phyloP scores from a whole-genome alignment of 2,113 vertebrate species.

The Ceyx margarethae region DNA sequence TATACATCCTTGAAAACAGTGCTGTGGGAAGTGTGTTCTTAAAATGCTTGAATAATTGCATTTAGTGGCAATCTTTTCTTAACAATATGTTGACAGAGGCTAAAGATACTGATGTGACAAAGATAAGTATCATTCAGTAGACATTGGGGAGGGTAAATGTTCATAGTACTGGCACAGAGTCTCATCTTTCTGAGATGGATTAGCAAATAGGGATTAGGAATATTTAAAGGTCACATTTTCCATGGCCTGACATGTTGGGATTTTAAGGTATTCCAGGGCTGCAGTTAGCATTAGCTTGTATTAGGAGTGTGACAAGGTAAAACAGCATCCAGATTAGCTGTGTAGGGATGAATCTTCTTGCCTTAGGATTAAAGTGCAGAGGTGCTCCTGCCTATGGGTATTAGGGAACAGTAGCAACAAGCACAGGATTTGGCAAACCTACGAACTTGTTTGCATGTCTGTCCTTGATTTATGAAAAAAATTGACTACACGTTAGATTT shows the following conservation, averaged over 20 bases:
- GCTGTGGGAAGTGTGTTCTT: background rate
- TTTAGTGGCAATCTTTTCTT: constrained; percentile 23
- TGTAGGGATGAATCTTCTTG: background rate
- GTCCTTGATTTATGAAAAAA: background rate
- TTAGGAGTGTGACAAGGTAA: constrained; percentile 37
- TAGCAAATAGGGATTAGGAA: constrained; percentile 26
- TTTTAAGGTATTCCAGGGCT: constrained; percentile 43
- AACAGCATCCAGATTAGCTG: background rate
- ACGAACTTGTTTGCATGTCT: background rate
- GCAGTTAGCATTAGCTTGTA: constrained; percentile 36
- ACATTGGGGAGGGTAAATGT: constrained; percentile 24
- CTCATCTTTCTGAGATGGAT: constrained; percentile 20
- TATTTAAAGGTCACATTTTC: constrained; percentile 58
- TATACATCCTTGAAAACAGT: background rate
- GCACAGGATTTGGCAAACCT: background rate
- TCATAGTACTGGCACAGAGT: constrained; percentile 4
- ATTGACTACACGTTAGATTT: background rate
- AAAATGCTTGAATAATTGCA: background rate
- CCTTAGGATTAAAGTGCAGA: background rate
- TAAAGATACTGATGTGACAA: background rate
- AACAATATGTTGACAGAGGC: background rate
- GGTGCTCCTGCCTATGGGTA: background rate
- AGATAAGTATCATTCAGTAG: background rate
- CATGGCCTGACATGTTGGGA: constrained; percentile 18
- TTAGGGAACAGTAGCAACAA: background rate